Conservation (phyloP, 2,888 invertebrate genomes). For the Syrista parreyssii region DNA sequence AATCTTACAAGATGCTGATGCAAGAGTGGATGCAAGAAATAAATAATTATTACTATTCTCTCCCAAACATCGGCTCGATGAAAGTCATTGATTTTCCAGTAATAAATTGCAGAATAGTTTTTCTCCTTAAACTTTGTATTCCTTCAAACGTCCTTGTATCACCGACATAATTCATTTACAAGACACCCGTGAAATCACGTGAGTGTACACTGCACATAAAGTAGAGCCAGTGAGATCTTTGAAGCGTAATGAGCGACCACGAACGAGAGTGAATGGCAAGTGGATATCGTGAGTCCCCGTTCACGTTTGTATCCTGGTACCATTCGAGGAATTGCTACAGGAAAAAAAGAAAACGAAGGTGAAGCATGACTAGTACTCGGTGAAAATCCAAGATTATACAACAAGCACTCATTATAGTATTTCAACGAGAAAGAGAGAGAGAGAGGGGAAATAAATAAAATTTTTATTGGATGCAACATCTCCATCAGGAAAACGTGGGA, state of each 20-base stretch:
- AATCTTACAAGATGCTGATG: slow-evolving; percentile 69
- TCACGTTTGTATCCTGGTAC: background rate
- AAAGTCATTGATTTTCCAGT: background rate
- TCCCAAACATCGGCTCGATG: background rate
- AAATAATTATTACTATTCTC: slow-evolving; percentile 2
- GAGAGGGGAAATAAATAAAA: background rate
- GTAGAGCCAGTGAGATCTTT: background rate
- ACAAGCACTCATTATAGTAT: background rate
- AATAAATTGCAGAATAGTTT: background rate
- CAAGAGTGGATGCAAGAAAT: slow-evolving; percentile 36
- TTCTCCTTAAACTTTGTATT: background rate
- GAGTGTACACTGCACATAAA: background rate
- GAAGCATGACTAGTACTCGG: background rate
- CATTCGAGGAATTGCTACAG: background rate
- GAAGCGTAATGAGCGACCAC: background rate
- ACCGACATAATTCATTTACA: background rate
- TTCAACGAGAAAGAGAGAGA: background rate
- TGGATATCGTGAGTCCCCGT: background rate
- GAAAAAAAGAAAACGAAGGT: background rate
- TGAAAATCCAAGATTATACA: background rate
- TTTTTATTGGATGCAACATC: too few species aligned
- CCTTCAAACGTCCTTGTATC: background rate
- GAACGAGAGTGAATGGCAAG: background rate
- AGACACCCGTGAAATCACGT: background rate
- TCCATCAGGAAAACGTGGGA: background rate